Conservation (phyloP, 2,888 invertebrate genomes). For the Conchocele bisecta region DNA sequence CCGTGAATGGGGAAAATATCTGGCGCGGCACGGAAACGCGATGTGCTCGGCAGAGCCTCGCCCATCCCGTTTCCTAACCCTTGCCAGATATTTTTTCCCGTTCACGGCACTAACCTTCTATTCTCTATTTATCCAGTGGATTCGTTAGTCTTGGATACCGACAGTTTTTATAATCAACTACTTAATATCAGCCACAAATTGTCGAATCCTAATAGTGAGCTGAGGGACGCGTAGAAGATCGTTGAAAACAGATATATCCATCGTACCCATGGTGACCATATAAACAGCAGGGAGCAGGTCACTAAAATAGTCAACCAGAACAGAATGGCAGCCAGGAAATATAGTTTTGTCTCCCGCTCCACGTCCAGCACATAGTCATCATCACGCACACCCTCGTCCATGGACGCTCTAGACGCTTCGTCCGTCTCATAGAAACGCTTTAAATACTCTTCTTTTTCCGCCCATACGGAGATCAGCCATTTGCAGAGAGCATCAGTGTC, state of each 20-base stretch:
- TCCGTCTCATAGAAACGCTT: constrained; percentile 64
- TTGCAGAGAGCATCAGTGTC: constrained; percentile 47
- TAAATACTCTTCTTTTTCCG: constrained; percentile 81
- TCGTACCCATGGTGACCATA: not conserved
- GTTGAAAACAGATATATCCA: constrained; percentile 8
- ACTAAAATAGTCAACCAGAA: constrained; percentile 14
- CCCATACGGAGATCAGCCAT: constrained; percentile 82
- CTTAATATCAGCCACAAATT: not conserved
- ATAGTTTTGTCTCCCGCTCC: constrained; percentile 27
- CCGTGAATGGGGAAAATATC: too few relatives aligned
- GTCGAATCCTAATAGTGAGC: constrained; percentile 4
- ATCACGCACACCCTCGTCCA: not conserved
- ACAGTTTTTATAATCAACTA: not conserved
- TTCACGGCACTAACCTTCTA: too few relatives aligned
- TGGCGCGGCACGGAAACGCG: too few relatives aligned
- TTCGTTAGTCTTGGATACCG: too few relatives aligned
- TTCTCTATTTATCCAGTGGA: too few relatives aligned
- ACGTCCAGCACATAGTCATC: constrained; percentile 21
- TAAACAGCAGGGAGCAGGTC: not conserved
- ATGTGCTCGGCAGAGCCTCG: too few relatives aligned
- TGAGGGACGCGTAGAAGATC: not conserved
- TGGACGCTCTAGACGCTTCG: not conserved
- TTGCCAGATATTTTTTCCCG: too few relatives aligned
- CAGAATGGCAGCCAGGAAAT: constrained; percentile 20
- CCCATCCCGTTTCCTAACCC: too few relatives aligned